phyloP scores from a whole-genome alignment of 1,140 invertebrate genomes.

The Calosoma granatense region DNA sequence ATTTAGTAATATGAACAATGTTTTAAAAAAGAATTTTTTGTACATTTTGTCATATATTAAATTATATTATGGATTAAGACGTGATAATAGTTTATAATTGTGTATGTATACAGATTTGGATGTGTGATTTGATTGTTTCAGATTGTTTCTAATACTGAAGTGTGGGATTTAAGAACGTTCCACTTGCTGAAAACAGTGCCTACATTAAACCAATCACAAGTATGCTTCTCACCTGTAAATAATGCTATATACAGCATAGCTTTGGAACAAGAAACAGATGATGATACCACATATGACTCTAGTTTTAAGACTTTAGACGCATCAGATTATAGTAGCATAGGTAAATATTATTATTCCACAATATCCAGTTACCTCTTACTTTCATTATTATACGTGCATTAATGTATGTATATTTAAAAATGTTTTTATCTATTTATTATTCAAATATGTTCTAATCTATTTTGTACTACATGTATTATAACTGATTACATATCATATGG shows the following conservation, averaged over 20 bases:
- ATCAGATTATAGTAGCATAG: constrained; percentile 86
- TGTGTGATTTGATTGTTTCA: constrained; percentile 28
- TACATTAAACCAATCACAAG: constrained; percentile 77
- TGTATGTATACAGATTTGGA: not conserved
- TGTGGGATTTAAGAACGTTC: constrained; percentile 95
- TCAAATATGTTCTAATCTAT: no score
- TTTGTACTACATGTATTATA: no score
- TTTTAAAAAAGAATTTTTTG: no score
- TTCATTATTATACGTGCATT: constrained; percentile 5
- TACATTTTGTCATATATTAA: not conserved
- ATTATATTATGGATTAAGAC: not conserved
- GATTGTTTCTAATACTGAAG: constrained; percentile 76
- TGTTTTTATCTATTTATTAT: not conserved
- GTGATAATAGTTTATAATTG: not conserved
- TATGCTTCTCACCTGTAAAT: constrained; percentile 59
- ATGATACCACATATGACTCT: constrained; percentile 56
- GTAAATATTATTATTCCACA: constrained; percentile 37
- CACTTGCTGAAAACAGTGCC: constrained; percentile 89
- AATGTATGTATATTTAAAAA: constrained; percentile 11
- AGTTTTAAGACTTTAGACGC: constrained; percentile 93
- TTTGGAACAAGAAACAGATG: constrained; percentile 37
- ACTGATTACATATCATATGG: no score
- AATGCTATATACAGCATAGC: constrained; percentile 48
- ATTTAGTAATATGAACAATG: no score
- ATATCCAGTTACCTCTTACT: not conserved